These are phyloP conservation scores for Shinisaurus crocodilurus DNA, from an alignment of 2,113 vertebrate species.

Conservation along the genomic window DNA sequence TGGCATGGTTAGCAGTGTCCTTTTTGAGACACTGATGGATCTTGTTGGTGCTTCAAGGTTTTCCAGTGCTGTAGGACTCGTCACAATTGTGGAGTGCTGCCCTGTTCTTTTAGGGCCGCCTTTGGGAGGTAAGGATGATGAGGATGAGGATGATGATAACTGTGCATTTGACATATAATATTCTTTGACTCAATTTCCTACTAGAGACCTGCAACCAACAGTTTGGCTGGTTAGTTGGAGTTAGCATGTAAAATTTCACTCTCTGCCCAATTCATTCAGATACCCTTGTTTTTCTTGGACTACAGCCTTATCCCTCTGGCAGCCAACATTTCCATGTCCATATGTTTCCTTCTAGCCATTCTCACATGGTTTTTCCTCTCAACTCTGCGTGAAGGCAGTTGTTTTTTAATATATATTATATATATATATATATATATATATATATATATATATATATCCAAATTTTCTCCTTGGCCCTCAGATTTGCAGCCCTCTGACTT, in stretches of 20 bases:
- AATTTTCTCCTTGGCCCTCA: neutral
- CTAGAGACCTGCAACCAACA: neutral
- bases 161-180: neutral
- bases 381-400: neutral
- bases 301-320: neutral
- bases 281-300: neutral
- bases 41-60: constrained; percentile 92
- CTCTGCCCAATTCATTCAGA: neutral
- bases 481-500: neutral
- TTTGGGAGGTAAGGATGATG: constrained; percentile 86
- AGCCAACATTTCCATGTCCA: neutral
- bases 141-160: neutral
- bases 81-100: constrained; percentile 92
- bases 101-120: constrained; percentile 95
- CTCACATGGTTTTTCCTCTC: neutral
- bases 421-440: too few relatives aligned
- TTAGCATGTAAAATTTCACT: neutral
- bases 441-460: neutral
- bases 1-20: constrained; percentile 94
- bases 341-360: neutral
- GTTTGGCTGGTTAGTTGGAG: neutral
- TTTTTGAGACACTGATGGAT: constrained; percentile 97
- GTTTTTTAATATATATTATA: neutral
- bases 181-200: neutral
- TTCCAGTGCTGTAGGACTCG: constrained; percentile 96